phyloP scores from a whole-genome alignment of 2,113 vertebrate genomes.

The Acrocephalus arundinaceus region DNA sequence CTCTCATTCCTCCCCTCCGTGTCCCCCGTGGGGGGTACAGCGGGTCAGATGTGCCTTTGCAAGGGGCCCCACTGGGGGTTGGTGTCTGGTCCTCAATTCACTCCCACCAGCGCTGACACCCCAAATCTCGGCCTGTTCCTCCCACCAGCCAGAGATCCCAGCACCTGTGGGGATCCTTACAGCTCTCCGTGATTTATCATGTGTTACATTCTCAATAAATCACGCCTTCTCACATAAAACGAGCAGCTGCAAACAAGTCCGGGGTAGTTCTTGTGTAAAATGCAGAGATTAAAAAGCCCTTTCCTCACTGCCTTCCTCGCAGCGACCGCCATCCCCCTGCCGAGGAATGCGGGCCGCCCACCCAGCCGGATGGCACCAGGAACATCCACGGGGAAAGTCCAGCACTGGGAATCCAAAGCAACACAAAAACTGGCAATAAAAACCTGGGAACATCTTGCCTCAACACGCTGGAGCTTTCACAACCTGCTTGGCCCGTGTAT shows the following conservation, averaged over 20 bases:
- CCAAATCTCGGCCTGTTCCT: neutral
- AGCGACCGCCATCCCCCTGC: accelerated
- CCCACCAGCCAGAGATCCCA: neutral
- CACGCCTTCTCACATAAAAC: accelerated
- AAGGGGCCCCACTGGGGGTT: accelerated
- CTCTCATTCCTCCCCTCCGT: neutral
- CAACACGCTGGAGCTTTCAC: neutral
- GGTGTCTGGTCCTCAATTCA: accelerated
- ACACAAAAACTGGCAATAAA: neutral
- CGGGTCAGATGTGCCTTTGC: neutral
- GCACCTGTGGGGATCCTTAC: too few species aligned
- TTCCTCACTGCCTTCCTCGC: neutral
- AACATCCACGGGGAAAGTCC: accelerated
- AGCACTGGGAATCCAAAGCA: neutral
- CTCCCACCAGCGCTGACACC: neutral
- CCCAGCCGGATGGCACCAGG: neutral
- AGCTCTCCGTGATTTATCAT: neutral
- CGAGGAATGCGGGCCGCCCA: accelerated
- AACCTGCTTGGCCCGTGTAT: accelerated
- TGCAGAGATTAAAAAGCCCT: accelerated
- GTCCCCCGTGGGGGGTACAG: accelerated
- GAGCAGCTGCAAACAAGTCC: neutral
- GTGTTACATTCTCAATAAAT: accelerated
- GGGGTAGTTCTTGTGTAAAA: neutral
- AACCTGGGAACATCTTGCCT: neutral